Evolutionary conservation across 2,797 vertebrate genomes (phyloP), one percentile per base, ranked within the genome.

Genomic region (Lophius americanus): DNA sequence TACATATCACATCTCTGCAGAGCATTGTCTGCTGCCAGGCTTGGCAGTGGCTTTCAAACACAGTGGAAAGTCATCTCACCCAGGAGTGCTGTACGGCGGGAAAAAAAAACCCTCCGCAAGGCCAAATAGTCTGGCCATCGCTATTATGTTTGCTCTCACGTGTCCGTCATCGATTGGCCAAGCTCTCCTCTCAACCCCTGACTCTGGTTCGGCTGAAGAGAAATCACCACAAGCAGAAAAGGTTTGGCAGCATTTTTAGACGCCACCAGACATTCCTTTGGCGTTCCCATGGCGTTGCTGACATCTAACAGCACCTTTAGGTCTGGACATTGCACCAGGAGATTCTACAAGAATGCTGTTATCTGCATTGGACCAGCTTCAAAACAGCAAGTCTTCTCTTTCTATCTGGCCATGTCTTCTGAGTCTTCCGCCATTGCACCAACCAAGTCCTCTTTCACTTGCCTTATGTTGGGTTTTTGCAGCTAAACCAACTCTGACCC

Each of bases 1-100:
- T 75, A 87, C 80, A 82, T 86, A 86, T 90, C 86, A 68, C 84
- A 83, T 88, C 79, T 71, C 80, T 81, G 83, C 86, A 86, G 80
- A 54, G 65, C 66, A 69, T 81, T 81, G 82, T 85, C 69, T 81
- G 60, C 47, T 85, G 85, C 85, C 84, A 85, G 69, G 75, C 73
- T 50, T 82, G 73, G 83, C 83, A 73, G 32, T 48, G n/a, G 41
- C 50, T 75, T 63, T 75, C 63, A 68, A 42, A 65, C 33, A 60
- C 50, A 54, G 56, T 69, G 53, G 66, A 81, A 77, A 86, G 79
- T 82, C 82, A 79, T 82, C 78, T 70, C 70, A 76, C 83, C 68
- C 66, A 77, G 65, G 74, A 83, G 78, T 79, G 62, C 68, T 64
- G 43, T 66, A 55, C 49, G 32, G 61, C 72, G 70, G 74, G 23